phyloP scores from a whole-genome alignment of 2,797 vertebrate species.

The Chrosomus eos region DNA sequence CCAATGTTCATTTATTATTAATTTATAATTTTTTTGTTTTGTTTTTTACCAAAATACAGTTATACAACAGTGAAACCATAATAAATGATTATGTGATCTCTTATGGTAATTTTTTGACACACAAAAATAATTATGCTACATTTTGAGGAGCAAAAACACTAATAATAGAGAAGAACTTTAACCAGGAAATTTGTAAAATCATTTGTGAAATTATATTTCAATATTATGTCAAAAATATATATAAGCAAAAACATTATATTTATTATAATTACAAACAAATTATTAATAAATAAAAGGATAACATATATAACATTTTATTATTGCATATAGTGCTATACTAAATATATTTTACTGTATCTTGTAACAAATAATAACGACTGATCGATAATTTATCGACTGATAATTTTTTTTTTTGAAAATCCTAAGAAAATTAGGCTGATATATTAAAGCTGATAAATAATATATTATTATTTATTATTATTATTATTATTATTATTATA shows the following conservation, averaged over 20 bases:
- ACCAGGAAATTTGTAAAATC: too few species aligned
- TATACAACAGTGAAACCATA: background rate
- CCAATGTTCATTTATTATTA: background rate
- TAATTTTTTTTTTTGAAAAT: too few species aligned
- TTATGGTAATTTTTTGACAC: background rate
- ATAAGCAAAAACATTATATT: background rate
- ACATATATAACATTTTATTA: too few species aligned
- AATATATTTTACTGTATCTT: background rate
- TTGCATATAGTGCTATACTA: background rate
- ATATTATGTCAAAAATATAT: background rate
- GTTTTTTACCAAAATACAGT: background rate
- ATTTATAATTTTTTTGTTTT: background rate
- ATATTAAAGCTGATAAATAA: background rate
- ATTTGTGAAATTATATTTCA: background rate
- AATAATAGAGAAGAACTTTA: background rate
- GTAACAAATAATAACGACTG: too few species aligned
- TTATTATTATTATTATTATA: too few species aligned
- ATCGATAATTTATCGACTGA: too few species aligned
- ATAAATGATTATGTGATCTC: background rate
- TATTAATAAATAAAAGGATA: background rate
- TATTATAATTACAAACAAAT: background rate
- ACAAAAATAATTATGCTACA: background rate
- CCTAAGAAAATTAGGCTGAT: background rate
- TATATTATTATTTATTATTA: too few species aligned
- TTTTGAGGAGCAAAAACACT: background rate